Base-by-base conservation (phyloP, 2,888 invertebrate genomes). In the Coenonympha arcania region DNA sequence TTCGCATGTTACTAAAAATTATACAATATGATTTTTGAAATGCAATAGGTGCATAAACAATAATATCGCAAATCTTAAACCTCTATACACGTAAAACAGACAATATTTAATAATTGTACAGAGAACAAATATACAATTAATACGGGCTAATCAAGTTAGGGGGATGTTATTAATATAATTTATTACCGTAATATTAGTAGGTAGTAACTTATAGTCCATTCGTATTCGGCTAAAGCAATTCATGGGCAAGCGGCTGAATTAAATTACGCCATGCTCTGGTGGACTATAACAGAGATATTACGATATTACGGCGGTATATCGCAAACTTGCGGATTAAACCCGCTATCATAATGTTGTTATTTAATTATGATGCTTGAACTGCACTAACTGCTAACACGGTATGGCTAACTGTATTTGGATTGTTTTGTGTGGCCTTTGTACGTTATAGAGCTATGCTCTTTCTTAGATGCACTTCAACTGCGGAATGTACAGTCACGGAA, bases 241-340 rank as follows among this genome's bases (percentile, higher is more conserved):
- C 44, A 34, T 16, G 34, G 33, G 18, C 44, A 44, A 44, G 18
- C 30, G 34, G 33, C n/a, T 30, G 44, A 44, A 44, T 44, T 44
- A 16, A 34, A 44, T 44, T 44, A 44, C 34, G n/a, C 19, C 24
- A 34, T 6, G 44, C 44, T 44, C 44, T 34, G 33, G 6, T 44
- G 44, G 44, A 22, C 44, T 22, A 6, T n/a, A 43, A 30, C 30
- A 15, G 16, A 33, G 33, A 44, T 44, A 43, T 43, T 22, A 31
- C 33, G 33, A 44, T 44, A 43, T 43, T 22, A 31, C 33, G 24
- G 33, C 33, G 24, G 43, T 43, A 34, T 44, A 44, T 44, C 31
- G 24, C 8, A 24, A 44, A 44, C 24, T 44, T 44, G 34, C 3
- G 24, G 44, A 44, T 34, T 44, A 44, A 44, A 44, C 34, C 34